These are phyloP conservation scores for Germaria angustata DNA, from an alignment of 2,888 invertebrate genomes.

Conservation along the genomic window DNA sequence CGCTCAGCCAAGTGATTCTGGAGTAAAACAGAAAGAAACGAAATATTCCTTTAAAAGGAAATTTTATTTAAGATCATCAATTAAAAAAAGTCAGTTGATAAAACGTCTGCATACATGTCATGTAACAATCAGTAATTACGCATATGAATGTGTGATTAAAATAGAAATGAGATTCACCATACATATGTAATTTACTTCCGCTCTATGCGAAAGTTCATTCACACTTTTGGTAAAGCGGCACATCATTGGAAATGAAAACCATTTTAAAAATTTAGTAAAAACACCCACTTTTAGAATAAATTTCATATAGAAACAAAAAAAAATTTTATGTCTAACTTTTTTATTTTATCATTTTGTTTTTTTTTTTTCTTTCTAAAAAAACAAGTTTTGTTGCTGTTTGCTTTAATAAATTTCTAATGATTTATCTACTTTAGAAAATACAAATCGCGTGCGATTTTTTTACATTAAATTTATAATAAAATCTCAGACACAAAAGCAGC, in stretches of 20 bases:
- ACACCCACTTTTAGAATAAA: slow-evolving; percentile 8
- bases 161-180: too few relatives aligned
- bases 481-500: slow-evolving; percentile 29
- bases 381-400: background rate
- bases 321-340: too few relatives aligned
- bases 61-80: too few relatives aligned
- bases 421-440: slow-evolving; percentile 37
- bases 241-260: slow-evolving; percentile 19
- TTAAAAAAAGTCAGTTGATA: too few relatives aligned
- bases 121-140: too few relatives aligned
- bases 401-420: slow-evolving; percentile 29
- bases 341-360: background rate
- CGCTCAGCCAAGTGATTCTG: too few relatives aligned
- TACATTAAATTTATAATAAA: background rate
- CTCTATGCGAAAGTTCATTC: slow-evolving; percentile 40
- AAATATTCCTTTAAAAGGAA: too few relatives aligned
- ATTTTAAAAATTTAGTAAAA: background rate
- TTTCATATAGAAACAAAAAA: background rate
- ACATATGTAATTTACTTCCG: slow-evolving; percentile 12
- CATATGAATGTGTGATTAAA: too few relatives aligned
- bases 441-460: slow-evolving; percentile 50
- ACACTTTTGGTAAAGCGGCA: slow-evolving; percentile 3
- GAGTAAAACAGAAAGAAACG: too few relatives aligned
- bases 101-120: too few relatives aligned
- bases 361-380: background rate